Conservation (phyloP, 2,888 invertebrate genomes). For the Hemicrepidius hirtus region DNA sequence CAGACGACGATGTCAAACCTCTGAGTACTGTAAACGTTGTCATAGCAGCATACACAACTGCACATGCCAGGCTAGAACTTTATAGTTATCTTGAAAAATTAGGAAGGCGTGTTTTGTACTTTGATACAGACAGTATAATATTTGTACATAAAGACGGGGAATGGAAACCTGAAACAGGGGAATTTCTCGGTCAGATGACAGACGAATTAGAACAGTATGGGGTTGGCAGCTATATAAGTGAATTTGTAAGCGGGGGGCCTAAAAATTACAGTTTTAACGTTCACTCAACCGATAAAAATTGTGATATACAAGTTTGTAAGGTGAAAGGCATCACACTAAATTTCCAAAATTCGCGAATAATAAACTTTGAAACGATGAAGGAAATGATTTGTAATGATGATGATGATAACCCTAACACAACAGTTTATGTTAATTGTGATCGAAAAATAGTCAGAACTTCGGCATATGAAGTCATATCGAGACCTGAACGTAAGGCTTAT, state of each 20-base stretch:
- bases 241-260: conserved; percentile 58
- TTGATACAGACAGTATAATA: conserved; percentile 58
- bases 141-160: conserved; percentile 60
- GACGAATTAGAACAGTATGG: conserved; percentile 63
- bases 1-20: conserved; percentile 49
- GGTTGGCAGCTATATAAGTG: conserved; percentile 59
- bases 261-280: conserved; percentile 31
- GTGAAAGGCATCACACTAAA: conserved; percentile 30
- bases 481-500: background rate
- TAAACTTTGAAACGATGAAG: conserved; percentile 47
- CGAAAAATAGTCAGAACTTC: background rate
- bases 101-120: conserved; percentile 63
- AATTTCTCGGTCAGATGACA: conserved; percentile 63
- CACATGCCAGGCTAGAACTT: background rate
- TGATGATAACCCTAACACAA: background rate
- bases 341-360: conserved; percentile 15
- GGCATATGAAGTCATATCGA: background rate
- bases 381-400: background rate
- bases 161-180: conserved; percentile 55
- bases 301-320: background rate
- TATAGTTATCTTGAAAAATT: conserved; percentile 48
- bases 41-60: conserved; percentile 66
- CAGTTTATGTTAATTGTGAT: background rate
- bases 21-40: conserved; percentile 59
- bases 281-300: background rate